Evolutionary conservation across 2,888 invertebrate species (phyloP).

Genomic region (Melieria crassipennis): DNA sequence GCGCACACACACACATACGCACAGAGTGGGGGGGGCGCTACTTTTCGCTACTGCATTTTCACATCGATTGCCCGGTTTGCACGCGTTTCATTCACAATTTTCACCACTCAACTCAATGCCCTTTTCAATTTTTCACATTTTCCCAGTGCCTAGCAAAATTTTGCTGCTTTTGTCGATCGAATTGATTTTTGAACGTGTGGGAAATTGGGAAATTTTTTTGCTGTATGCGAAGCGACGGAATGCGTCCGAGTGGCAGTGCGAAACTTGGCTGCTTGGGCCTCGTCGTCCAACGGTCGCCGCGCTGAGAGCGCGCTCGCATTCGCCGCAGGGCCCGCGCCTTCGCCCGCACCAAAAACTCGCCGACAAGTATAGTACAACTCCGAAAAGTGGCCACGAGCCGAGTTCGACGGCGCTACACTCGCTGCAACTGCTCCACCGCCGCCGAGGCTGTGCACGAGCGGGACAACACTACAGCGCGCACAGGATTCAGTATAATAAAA

Average conservation of each 20-base stretch:
- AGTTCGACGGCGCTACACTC: no score
- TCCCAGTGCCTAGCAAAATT: constrained; percentile 13
- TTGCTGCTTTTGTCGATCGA: constrained; percentile 34
- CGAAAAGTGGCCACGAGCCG: no score
- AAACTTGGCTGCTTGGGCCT: constrained; percentile 37
- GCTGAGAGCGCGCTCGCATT: constrained; percentile 19
- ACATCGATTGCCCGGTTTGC: background rate
- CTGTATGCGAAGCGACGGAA: constrained; percentile 46
- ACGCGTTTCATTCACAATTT: background rate
- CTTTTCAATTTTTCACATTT: constrained; percentile 26
- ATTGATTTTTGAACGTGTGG: constrained; percentile 53
- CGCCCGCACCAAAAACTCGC: no score
- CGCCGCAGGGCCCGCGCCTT: background rate
- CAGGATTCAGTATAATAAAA: constrained; percentile 59
- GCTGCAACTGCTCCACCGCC: constrained; percentile 32
- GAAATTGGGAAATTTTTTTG: constrained; percentile 16
- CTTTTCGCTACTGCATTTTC: background rate
- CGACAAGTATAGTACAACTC: no score
- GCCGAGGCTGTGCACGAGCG: constrained; percentile 34
- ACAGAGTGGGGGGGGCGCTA: background rate
- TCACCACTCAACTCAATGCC: constrained; percentile 4
- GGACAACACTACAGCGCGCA: constrained; percentile 34
- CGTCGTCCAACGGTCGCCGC: constrained; percentile 15
- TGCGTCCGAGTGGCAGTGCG: constrained; percentile 58
- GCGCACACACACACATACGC: constrained; percentile 13